A percentile compares a stretch with the other conserved stretches of the same genome.
Conservation (phyloP, 2,797 vertebrate species). For the Gymnocypris eckloni region DNA sequence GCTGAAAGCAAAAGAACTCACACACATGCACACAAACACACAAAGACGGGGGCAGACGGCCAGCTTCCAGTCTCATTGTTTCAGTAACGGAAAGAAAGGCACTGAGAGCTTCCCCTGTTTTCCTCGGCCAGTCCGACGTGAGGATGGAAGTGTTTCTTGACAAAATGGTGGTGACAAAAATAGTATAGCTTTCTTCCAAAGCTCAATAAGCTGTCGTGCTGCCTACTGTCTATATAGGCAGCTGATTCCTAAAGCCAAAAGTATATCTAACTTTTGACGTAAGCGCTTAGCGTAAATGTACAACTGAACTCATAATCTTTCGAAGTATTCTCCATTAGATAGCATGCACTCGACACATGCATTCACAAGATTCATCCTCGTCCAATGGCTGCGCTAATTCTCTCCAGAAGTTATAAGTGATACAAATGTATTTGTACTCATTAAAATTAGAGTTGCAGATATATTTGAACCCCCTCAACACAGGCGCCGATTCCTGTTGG, state of each 20-base stretch:
- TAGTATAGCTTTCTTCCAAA: conserved; percentile 9
- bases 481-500: not conserved
- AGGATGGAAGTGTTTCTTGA: conserved; percentile 48
- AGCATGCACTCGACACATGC: not conserved
- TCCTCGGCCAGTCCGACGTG: conserved; percentile 41
- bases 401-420: not conserved
- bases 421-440: not conserved
- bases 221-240: not conserved
- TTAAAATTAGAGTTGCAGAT: not conserved
- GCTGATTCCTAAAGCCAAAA: not conserved
- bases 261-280: not conserved
- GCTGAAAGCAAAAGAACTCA: conserved; percentile 74
- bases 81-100: conserved; percentile 53
- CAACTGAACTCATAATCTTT: not conserved
- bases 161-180: conserved; percentile 31
- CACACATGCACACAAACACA: conserved; percentile 60
- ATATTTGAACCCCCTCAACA: not conserved
- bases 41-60: conserved; percentile 47
- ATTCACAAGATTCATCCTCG: not conserved
- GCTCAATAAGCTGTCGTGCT: not conserved
- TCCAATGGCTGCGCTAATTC: not conserved
- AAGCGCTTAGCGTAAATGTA: not conserved
- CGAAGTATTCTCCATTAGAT: not conserved
- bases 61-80: conserved; percentile 57
- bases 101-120: conserved; percentile 53